Evolutionary conservation across 2,797 vertebrate species (phyloP).

Genomic region (Parauchenoglanis ngamensis): DNA sequence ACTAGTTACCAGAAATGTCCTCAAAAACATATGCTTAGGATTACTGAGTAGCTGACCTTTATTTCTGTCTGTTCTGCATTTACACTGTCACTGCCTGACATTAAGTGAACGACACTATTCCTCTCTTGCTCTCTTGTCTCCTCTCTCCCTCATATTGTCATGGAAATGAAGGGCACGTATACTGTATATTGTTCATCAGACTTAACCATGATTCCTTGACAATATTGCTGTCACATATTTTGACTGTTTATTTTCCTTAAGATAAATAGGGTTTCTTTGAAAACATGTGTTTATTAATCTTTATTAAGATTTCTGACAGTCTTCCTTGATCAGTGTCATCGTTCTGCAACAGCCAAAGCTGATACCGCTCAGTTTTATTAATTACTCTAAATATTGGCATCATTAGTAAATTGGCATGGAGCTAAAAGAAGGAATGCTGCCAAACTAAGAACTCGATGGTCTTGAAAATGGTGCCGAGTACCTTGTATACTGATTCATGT

Average conservation of each 20-base stretch:
- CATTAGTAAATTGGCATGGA: constrained; percentile 29
- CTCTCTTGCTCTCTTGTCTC: neutral
- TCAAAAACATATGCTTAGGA: constrained; percentile 11
- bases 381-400: constrained; percentile 20
- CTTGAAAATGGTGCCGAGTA: neutral
- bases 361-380: constrained; percentile 27
- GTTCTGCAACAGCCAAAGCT: constrained; percentile 2
- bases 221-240: neutral
- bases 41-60: constrained; percentile 33
- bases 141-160: neutral
- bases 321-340: neutral
- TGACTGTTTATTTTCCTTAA: neutral
- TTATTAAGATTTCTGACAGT: constrained; percentile 4
- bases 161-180: neutral
- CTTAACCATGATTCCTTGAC: neutral
- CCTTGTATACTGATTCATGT: neutral
- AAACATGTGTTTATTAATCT: neutral
- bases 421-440: neutral
- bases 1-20: neutral
- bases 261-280: neutral
- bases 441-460: constrained; percentile 1
- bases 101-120: neutral
- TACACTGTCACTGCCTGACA: constrained; percentile 13
- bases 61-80: constrained; percentile 13
- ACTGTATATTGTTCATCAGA: neutral